Conservation (phyloP, 1,140 invertebrate genomes). For the Helicoverpa zea region DNA sequence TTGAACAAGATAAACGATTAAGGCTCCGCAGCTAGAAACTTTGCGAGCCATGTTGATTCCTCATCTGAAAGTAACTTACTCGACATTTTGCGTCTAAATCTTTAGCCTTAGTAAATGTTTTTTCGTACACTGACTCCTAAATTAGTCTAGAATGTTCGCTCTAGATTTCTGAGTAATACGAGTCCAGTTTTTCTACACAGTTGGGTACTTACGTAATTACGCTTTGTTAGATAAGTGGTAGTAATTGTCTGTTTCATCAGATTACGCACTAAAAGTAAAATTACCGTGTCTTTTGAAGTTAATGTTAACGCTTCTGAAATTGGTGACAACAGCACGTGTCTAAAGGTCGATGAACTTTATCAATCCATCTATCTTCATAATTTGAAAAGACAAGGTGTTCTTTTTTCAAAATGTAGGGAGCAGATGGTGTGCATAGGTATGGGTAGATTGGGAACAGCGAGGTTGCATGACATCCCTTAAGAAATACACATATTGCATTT, state of each 20-base stretch:
- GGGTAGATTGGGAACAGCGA: too few relatives aligned
- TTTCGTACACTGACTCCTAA: not conserved
- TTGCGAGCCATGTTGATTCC: constrained; percentile 25
- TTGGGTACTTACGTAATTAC: constrained; percentile 32
- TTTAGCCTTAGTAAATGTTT: not conserved
- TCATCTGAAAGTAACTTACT: constrained; percentile 17
- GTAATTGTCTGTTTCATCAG: constrained; percentile 37
- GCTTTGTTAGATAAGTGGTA: constrained; percentile 27
- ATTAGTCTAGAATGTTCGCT: constrained; percentile 4
- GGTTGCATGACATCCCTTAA: too few relatives aligned
- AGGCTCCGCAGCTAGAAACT: constrained; percentile 22
- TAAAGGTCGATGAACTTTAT: constrained; percentile 6
- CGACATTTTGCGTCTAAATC: not conserved
- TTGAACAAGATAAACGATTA: constrained; percentile 50
- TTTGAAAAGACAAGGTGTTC: too few relatives aligned
- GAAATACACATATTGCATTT: too few relatives aligned
- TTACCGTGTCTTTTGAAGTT: constrained; percentile 36
- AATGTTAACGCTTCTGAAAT: constrained; percentile 3
- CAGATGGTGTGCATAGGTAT: too few relatives aligned
- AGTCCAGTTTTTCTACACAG: not conserved
- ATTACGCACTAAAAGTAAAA: constrained; percentile 36
- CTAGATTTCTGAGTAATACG: constrained; percentile 2
- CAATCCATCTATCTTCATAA: not conserved
- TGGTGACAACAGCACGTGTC: not conserved
- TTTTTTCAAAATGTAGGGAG: too few relatives aligned